Evolutionary conservation across 2,113 vertebrate genomes (phyloP).

Genomic region (Calyptomena viridis): DNA sequence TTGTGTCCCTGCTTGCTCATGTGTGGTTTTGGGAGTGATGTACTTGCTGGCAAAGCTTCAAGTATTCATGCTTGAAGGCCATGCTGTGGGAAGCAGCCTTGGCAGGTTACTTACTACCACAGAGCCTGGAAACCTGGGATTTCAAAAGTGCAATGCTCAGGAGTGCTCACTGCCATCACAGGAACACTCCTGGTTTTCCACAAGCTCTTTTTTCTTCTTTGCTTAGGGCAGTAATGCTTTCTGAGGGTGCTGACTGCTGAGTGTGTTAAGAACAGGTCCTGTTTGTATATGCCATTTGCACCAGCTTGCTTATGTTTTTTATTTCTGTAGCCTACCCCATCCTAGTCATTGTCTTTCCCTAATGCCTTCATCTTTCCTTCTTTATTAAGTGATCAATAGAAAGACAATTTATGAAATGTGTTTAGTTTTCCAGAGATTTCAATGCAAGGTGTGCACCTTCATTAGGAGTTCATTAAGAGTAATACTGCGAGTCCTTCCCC

Average conservation of each 20-base stretch:
- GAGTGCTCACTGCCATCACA: not conserved
- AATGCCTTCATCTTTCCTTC: not conserved
- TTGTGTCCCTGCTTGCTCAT: not conserved
- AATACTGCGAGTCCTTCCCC: not conserved
- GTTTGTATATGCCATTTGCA: not conserved
- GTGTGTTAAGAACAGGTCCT: not conserved
- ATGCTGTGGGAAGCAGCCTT: not conserved
- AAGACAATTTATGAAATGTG: not conserved
- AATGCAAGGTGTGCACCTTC: not conserved
- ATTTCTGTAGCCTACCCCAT: not conserved
- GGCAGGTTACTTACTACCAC: not conserved
- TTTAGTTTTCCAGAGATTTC: not conserved
- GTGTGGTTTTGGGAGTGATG: not conserved
- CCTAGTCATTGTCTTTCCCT: not conserved
- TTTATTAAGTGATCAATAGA: not conserved
- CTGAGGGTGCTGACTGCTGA: not conserved
- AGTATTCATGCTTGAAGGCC: not conserved
- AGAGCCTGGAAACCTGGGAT: not conserved
- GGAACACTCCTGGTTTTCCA: not conserved
- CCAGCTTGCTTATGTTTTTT: accelerated
- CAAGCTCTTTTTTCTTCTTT: not conserved
- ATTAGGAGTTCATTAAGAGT: not conserved
- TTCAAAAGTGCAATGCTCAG: not conserved
- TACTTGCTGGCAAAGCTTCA: not conserved
- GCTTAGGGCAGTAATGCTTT: not conserved